These are phyloP conservation scores for Saccostrea glomerata DNA, from an alignment of 1,140 invertebrate genomes.

Conservation along the genomic window DNA sequence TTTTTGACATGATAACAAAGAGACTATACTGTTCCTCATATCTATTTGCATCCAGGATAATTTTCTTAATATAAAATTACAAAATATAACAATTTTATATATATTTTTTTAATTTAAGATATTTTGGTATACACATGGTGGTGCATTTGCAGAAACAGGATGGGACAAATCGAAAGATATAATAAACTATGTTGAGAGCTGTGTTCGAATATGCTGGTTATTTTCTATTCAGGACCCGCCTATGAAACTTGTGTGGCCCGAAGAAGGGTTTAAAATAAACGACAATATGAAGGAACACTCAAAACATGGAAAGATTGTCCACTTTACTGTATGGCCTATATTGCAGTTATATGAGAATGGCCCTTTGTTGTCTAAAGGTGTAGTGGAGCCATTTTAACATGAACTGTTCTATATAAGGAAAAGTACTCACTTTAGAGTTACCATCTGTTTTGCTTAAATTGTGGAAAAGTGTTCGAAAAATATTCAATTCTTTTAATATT, in stretches of 20 bases:
- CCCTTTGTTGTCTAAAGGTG: constrained; percentile 20
- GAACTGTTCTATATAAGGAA: no score
- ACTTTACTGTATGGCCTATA: constrained; percentile 12
- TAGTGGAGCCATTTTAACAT: constrained; percentile 24
- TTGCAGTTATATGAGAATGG: constrained; percentile 33
- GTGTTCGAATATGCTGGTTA: constrained; percentile 34
- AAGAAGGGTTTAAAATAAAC: not conserved
- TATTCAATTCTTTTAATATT: no score
- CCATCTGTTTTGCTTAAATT: no score
- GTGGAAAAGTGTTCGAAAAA: no score
- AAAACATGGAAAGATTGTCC: not conserved
- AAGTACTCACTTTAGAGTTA: no score
- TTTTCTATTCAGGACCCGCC: constrained; percentile 1
- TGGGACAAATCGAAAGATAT: constrained; percentile 35
- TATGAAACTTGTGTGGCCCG: constrained; percentile 21
- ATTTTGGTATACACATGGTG: not conserved
- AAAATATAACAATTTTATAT: no score
- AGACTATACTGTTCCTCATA: no score
- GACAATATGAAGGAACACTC: constrained; percentile 12
- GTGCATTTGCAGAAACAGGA: not conserved
- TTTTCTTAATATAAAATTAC: no score
- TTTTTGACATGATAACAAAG: no score
- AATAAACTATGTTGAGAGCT: not conserved
- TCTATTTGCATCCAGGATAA: no score
- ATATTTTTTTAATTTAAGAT: not conserved